phyloP scores from a whole-genome alignment of 2,888 invertebrate species.

The Terebella lapidaria region DNA sequence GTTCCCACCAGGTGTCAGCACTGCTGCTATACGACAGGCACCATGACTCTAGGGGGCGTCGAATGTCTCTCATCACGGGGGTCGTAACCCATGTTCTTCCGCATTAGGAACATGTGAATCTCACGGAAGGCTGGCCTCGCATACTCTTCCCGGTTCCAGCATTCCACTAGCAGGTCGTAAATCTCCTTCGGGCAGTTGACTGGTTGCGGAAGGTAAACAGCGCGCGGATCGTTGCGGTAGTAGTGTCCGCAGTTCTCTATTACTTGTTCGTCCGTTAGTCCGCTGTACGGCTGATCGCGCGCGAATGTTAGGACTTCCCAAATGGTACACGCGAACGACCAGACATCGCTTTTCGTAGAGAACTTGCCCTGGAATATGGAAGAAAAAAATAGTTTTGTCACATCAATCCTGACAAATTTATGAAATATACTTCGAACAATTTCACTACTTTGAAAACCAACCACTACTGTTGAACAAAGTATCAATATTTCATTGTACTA shows the following conservation, averaged over 20 bases:
- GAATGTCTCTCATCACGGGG: slow-evolving; percentile 41
- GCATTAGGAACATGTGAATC: slow-evolving; percentile 75
- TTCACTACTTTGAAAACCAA: not conserved
- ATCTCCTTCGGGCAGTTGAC: slow-evolving; percentile 78
- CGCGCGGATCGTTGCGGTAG: slow-evolving; percentile 63
- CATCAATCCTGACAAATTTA: too few relatives aligned
- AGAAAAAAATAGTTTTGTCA: not conserved
- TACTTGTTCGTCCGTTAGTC: slow-evolving; percentile 71
- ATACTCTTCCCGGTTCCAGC: slow-evolving; percentile 77
- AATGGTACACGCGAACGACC: slow-evolving; percentile 83
- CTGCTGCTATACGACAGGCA: slow-evolving; percentile 3
- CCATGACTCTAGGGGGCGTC: not conserved
- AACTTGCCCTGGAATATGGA: slow-evolving; percentile 68
- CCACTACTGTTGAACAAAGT: too few relatives aligned
- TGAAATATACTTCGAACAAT: too few relatives aligned
- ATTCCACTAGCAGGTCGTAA: slow-evolving; percentile 85
- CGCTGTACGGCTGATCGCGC: slow-evolving; percentile 72
- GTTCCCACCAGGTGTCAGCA: too few relatives aligned
- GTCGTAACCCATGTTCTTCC: slow-evolving; percentile 53
- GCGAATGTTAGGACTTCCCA: slow-evolving; percentile 81
- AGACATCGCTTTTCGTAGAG: slow-evolving; percentile 80
- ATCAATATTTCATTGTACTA: not conserved
- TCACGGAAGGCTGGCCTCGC: slow-evolving; percentile 82
- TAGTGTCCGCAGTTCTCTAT: slow-evolving; percentile 74
- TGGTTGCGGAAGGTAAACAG: slow-evolving; percentile 65